These are phyloP conservation scores for Melieria omissa DNA, from an alignment of 2,888 invertebrate species.

Conservation along the genomic window DNA sequence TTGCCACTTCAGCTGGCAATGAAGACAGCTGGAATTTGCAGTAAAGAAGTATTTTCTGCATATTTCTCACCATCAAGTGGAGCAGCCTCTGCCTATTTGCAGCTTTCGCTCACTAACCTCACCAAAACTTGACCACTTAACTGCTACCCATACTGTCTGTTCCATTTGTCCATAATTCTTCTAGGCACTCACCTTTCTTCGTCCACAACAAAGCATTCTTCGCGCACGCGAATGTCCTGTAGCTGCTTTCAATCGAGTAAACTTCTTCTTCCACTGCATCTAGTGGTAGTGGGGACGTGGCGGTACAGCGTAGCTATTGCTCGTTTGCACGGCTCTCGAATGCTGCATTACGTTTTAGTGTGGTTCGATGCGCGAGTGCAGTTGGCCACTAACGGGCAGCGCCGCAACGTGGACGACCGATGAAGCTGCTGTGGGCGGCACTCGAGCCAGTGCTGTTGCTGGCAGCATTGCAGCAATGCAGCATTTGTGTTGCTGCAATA, in stretches of 20 bases:
- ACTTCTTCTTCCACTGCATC: conserved; percentile 88
- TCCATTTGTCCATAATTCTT: not conserved
- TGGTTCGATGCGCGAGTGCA: not conserved
- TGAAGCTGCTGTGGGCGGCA: not conserved
- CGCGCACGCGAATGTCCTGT: conserved; percentile 81
- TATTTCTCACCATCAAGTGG: too few relatives aligned
- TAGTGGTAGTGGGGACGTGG: conserved; percentile 61
- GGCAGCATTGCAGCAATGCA: too few relatives aligned
- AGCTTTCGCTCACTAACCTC: too few relatives aligned
- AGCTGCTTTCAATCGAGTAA: conserved; percentile 81
- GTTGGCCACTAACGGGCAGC: not conserved
- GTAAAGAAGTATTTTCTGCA: too few relatives aligned
- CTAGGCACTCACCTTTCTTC: conserved; percentile 84
- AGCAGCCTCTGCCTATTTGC: too few relatives aligned
- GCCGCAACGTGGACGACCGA: not conserved
- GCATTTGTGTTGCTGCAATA: too few relatives aligned
- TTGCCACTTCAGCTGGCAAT: too few relatives aligned
- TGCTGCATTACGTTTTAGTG: conserved; percentile 21
- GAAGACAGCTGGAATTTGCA: too few relatives aligned
- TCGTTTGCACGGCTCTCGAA: conserved; percentile 45
- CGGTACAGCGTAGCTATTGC: conserved; percentile 54
- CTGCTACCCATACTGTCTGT: not conserved
- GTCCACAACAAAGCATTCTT: conserved; percentile 95
- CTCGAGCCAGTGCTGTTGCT: too few relatives aligned
- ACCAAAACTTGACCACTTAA: too few relatives aligned